Conservation (phyloP, 2,888 invertebrate genomes). For the Gibbula magus region DNA sequence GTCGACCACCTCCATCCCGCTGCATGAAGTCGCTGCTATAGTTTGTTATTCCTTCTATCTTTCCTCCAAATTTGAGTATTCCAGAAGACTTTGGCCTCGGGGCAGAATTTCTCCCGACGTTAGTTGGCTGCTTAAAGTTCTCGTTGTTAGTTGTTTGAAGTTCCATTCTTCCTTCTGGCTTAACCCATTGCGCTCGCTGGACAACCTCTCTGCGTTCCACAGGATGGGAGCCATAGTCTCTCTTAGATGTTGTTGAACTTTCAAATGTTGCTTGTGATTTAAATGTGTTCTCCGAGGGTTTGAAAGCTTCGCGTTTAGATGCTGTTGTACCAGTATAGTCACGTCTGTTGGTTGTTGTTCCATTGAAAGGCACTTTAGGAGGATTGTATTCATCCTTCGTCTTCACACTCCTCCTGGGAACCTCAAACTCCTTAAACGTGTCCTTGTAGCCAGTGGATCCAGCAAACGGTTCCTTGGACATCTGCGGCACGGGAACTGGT, state of each 20-base stretch:
- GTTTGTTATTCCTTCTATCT: conserved; percentile 69
- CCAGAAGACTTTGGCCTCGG: conserved; percentile 61
- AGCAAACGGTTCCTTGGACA: conserved; percentile 63
- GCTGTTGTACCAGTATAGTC: conserved; percentile 50
- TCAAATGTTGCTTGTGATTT: conserved; percentile 63
- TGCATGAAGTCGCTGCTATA: conserved; percentile 70
- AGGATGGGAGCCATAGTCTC: conserved; percentile 26
- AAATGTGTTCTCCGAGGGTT: conserved; percentile 57
- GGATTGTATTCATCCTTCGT: conserved; percentile 53
- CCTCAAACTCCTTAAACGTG: conserved; percentile 61
- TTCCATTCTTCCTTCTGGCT: conserved; percentile 65
- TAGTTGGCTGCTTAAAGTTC: conserved; percentile 24
- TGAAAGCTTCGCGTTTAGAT: conserved; percentile 48
- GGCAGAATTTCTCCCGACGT: conserved; percentile 30
- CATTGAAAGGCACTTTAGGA: conserved; percentile 59
- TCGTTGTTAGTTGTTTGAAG: conserved; percentile 58
- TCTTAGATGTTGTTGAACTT: conserved; percentile 61
- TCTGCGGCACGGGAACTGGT: conserved; percentile 50
- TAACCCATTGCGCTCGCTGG: conserved; percentile 47
- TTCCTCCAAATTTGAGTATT: conserved; percentile 49
- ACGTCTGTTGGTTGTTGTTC: conserved; percentile 53
- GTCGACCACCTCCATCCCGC: conserved; percentile 53
- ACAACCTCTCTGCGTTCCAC: conserved; percentile 45
- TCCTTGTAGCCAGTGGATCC: conserved; percentile 65
- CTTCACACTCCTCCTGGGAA: conserved; percentile 47